Evolutionary conservation across 2,888 invertebrate species (phyloP).

Genomic region (Morinoia aosen): DNA sequence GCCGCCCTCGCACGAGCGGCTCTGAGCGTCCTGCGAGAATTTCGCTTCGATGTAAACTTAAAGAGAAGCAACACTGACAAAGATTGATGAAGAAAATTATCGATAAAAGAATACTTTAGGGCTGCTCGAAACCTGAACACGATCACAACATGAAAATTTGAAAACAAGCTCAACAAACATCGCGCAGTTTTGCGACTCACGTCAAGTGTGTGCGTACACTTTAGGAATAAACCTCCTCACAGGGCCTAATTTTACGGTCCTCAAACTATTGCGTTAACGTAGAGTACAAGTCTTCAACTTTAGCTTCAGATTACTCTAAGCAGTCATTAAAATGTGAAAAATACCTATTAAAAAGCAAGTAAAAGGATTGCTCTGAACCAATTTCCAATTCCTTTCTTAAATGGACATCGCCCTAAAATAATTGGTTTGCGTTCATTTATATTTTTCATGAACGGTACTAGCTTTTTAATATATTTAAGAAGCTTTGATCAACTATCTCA

Average conservation of each 20-base stretch:
- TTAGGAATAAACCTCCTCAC: neutral
- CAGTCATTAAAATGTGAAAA: too few relatives aligned
- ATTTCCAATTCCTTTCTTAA: too few relatives aligned
- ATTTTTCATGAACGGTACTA: too few relatives aligned
- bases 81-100: neutral
- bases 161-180: neutral
- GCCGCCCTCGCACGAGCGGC: neutral
- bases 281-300: too few relatives aligned
- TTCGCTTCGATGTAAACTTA: neutral
- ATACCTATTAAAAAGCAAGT: too few relatives aligned
- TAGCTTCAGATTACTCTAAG: too few relatives aligned
- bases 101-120: neutral
- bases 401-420: too few relatives aligned
- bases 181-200: neutral
- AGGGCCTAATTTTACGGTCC: neutral
- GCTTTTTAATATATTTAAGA: too few relatives aligned
- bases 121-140: neutral
- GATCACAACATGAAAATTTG: neutral
- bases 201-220: neutral
- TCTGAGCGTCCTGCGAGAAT: neutral
- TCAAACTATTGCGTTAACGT: too few relatives aligned
- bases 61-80: neutral
- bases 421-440: too few relatives aligned
- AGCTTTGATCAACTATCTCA: too few relatives aligned
- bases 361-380: too few relatives aligned